Evolutionary conservation across 2,113 vertebrate species (phyloP), one percentile per base, ranked within the genome.

Genomic region (Trematocara stigmaticum): DNA sequence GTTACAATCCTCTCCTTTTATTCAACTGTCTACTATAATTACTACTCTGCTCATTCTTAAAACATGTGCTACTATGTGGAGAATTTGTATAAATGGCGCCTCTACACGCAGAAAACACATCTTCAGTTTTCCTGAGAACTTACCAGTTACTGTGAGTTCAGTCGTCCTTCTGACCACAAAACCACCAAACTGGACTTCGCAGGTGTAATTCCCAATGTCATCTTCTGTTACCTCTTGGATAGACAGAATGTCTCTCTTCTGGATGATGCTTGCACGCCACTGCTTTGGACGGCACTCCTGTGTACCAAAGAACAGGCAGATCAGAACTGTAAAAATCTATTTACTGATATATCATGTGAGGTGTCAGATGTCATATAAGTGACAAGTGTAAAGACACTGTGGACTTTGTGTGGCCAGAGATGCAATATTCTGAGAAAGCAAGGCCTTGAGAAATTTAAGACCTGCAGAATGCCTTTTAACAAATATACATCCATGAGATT

Each of bases 121-220:
- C 13, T 74, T 11, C 9, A 49, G 15, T 74, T 74, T 47, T 49
- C 42, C 15, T 74, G 15, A 74, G 42, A 74, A 49, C 92, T 96
- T 97, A 99, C 98, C 98, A 93, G 98, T 99, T 69, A 99, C 97
- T 29, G 97, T 97, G 94, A 99, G 96, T 89, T 98, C 97, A 2
- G 98, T 98, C 0, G 98, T 99, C 94, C 98, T 97, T 94, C 98
- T 97, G 71, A 99, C 97, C 86, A 97, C 92, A 91, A 99, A 99
- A 88, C 97, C 96, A 89, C 97, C 97, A 51, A 98, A 98, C 91
- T 98, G 97, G 94, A 99, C 94, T 94, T 99, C 98, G 86, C 98
- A 99, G 53, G 98, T 99, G 76, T 99, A 99, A 96, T 99, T 99
- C 93, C 98, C 98, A 95, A 98, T 98, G 94, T 99, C 98, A 87